Base-by-base conservation (phyloP, 1,140 invertebrate genomes). In the Brachionus paranguensis region DNA sequence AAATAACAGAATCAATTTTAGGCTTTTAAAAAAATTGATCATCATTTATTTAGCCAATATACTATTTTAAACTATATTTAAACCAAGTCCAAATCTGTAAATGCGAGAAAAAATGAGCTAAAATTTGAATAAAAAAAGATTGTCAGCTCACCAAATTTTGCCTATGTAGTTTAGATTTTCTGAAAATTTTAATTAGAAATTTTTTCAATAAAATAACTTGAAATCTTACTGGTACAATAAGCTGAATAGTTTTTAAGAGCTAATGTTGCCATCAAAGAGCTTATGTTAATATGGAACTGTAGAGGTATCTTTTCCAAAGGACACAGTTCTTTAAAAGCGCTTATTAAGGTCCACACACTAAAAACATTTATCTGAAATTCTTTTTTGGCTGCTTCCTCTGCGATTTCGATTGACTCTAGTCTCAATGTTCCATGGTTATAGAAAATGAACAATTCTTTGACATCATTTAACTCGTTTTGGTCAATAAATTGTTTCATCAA, bases 271-370 rank as follows among this genome's bases (percentile, higher is more conserved):
- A 60, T 33, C 8, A 81, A 37, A 41, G 78, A 81, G 17, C 78
- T 81, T 12, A 81, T 81, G 53, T 81, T 81, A 14, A 81, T 17
- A 37, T 81, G 78, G 33, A 64, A 81, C n/a, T 81, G 78, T 14
- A 37, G 14, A 12, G 33, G 50, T 68, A 81, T 33, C 3, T 29
- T 20, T 11, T 47, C 43, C 27, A 81, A 11, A 12, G 78, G 33
- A n/a, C 65, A 81, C 29, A 64, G 3, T 7, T 81, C 37, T 64
- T 37, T 81, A 11, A 81, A 60, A 41, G 29, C 78, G 10, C 11
- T 37, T 12, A 64, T 45, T 20, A 81, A 37, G 4, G 37, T 60
- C 78, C 78, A 81, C 20, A 81, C 53, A 81, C 64, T 81, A 6
- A 64, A 24, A 24, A 81, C 53, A 45, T 81, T 81, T 12, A 81